phyloP scores from a whole-genome alignment of 1,140 invertebrate genomes.

The Lepeophtheirus salmonis region DNA sequence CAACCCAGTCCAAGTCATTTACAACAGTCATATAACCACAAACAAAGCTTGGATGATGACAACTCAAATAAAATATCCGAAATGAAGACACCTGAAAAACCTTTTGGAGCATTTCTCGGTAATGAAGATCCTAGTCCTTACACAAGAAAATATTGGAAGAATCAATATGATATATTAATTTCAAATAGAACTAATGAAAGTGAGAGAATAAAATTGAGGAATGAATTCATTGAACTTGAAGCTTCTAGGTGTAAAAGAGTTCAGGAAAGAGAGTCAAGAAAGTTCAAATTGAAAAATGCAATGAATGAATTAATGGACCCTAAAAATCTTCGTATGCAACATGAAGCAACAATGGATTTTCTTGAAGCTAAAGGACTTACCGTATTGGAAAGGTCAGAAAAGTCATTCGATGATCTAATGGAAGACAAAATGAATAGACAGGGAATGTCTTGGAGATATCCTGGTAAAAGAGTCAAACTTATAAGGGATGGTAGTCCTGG shows the following conservation, averaged over 20 bases:
- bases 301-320: not conserved
- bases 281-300: not conserved
- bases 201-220: not conserved
- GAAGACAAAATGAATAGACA: not conserved
- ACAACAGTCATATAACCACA: too few relatives aligned
- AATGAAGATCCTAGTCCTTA: not conserved
- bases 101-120: conserved; percentile 6
- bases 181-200: not conserved
- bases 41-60: too few relatives aligned
- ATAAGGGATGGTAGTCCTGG: not conserved
- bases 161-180: not conserved
- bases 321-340: not conserved
- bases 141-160: conserved; percentile 3
- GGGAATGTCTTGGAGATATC: not conserved
- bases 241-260: not conserved
- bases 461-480: not conserved
- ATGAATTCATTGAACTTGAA: not conserved
- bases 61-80: too few relatives aligned
- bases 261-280: not conserved
- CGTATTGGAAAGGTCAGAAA: not conserved
- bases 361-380: not conserved
- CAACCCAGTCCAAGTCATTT: too few relatives aligned
- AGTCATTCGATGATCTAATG: not conserved
- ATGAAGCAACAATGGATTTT: not conserved
- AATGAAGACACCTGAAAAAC: conserved; percentile 19